phyloP scores from a whole-genome alignment of 2,113 vertebrate genomes.

The Malaclemys terrapin region DNA sequence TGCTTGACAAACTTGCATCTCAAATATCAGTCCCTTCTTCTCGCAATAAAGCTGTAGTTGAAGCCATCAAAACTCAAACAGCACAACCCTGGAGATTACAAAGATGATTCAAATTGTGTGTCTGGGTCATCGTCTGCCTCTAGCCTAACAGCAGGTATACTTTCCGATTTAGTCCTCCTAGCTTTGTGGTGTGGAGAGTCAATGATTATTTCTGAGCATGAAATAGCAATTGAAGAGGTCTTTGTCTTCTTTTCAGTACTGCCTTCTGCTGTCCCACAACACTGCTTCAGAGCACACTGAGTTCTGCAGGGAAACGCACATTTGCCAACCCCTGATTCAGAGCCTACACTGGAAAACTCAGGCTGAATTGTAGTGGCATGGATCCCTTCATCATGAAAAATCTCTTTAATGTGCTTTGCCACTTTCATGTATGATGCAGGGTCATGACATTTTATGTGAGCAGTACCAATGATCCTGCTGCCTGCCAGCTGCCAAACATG shows the following conservation, averaged over 20 bases:
- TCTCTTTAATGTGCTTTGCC: slow-evolving; percentile 96
- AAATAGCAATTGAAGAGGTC: slow-evolving; percentile 65
- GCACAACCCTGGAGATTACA: slow-evolving; percentile 77
- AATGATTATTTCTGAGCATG: slow-evolving; percentile 87
- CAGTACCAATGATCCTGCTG: slow-evolving; percentile 97
- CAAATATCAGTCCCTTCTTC: slow-evolving; percentile 76
- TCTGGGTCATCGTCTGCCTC: slow-evolving; percentile 76
- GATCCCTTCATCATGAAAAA: slow-evolving; percentile 97
- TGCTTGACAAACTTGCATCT: slow-evolving; percentile 80
- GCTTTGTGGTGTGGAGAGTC: slow-evolving; percentile 83
- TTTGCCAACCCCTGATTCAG: slow-evolving; percentile 86
- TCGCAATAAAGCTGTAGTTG: slow-evolving; percentile 65
- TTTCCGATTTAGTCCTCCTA: slow-evolving; percentile 83
- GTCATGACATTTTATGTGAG: slow-evolving; percentile 98
- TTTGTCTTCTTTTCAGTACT: slow-evolving; percentile 75
- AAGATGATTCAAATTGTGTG: slow-evolving; percentile 82
- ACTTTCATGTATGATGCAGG: slow-evolving; percentile 97
- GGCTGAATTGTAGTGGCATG: slow-evolving; percentile 99
- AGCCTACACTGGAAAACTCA: slow-evolving; percentile 93
- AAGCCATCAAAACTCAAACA: slow-evolving; percentile 70
- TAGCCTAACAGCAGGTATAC: slow-evolving; percentile 78
- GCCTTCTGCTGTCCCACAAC: slow-evolving; percentile 86
- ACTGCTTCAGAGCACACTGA: slow-evolving; percentile 96
- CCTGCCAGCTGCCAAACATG: slow-evolving; percentile 98
- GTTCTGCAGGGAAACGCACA: slow-evolving; percentile 97